Evolutionary conservation across 1,140 invertebrate genomes (phyloP).

Genomic region (Oedothorax gibbosus): DNA sequence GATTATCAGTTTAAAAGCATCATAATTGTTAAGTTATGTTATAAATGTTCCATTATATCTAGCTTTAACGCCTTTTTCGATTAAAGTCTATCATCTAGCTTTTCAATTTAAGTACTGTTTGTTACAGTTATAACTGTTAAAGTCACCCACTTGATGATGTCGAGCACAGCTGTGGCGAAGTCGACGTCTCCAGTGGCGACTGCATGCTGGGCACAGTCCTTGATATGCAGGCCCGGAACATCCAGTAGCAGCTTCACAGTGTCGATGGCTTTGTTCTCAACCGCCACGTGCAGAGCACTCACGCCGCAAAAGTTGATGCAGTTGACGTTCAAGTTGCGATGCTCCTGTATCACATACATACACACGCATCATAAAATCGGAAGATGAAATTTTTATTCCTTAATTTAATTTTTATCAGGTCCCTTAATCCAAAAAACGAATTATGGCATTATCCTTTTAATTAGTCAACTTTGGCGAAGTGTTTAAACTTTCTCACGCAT

Average conservation of each 20-base stretch:
- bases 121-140: too few relatives aligned
- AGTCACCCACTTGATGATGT: constrained; percentile 26
- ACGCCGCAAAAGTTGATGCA: constrained; percentile 39
- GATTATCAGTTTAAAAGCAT: too few relatives aligned
- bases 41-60: too few relatives aligned
- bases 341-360: neutral
- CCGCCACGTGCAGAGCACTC: constrained; percentile 39
- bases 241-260: constrained; percentile 4
- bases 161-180: neutral
- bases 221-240: neutral
- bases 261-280: constrained; percentile 6
- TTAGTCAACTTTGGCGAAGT: neutral
- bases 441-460: neutral
- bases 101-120: too few relatives aligned
- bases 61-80: too few relatives aligned
- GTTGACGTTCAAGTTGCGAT: constrained; percentile 26
- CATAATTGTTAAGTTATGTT: too few relatives aligned
- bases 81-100: too few relatives aligned
- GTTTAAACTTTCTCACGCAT: neutral
- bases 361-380: neutral
- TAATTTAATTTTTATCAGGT: neutral
- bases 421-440: neutral
- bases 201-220: constrained; percentile 17
- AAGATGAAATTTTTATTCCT: neutral
- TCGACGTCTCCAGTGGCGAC: constrained; percentile 36